Percentiles rank a stretch among this genome's conserved stretches.
Evolutionary conservation across 1,140 invertebrate genomes (phyloP).

Genomic region (Dinothrombium tinctorium): DNA sequence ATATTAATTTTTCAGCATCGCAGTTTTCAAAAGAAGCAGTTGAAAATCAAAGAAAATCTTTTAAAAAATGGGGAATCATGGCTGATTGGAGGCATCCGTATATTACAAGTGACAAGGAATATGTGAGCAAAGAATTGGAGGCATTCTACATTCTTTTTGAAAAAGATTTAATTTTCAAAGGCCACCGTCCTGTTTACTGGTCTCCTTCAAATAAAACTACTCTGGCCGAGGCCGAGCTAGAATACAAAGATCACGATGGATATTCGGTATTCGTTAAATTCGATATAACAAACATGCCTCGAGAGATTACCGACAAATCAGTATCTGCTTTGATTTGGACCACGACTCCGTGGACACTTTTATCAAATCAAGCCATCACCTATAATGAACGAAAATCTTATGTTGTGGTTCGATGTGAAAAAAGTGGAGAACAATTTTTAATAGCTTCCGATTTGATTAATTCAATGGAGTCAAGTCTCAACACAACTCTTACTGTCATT

Average conservation of each 20-base stretch:
- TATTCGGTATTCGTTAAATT: conserved; percentile 36
- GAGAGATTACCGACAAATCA: conserved; percentile 13
- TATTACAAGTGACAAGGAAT: conserved; percentile 46
- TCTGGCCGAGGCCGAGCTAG: conserved; percentile 85
- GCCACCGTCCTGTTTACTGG: conserved; percentile 89
- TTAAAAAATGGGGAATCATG: conserved; percentile 72
- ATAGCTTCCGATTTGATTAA: conserved; percentile 31
- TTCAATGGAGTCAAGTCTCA: conserved; percentile 18
- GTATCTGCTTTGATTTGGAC: conserved; percentile 60
- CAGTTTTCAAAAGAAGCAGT: conserved; percentile 39
- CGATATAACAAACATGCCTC: conserved; percentile 6
- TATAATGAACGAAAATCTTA: conserved; percentile 13
- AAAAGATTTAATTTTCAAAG: conserved; percentile 29
- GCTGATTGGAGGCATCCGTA: conserved; percentile 69
- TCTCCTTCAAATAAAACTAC: conserved; percentile 81
- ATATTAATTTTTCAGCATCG: not conserved
- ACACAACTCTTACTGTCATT: conserved; percentile 17
- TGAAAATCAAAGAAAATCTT: conserved; percentile 43
- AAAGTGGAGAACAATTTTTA: conserved; percentile 27
- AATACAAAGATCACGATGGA: conserved; percentile 67
- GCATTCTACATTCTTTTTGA: conserved; percentile 59
- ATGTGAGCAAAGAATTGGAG: conserved; percentile 53
- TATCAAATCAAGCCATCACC: conserved; percentile 59
- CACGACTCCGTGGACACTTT: conserved; percentile 92
- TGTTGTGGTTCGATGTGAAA: conserved; percentile 12